Percentiles rank a stretch among this genome's conserved stretches.
phyloP scores from a whole-genome alignment of 1,140 invertebrate species.

The Rhopalosiphum maidis region DNA sequence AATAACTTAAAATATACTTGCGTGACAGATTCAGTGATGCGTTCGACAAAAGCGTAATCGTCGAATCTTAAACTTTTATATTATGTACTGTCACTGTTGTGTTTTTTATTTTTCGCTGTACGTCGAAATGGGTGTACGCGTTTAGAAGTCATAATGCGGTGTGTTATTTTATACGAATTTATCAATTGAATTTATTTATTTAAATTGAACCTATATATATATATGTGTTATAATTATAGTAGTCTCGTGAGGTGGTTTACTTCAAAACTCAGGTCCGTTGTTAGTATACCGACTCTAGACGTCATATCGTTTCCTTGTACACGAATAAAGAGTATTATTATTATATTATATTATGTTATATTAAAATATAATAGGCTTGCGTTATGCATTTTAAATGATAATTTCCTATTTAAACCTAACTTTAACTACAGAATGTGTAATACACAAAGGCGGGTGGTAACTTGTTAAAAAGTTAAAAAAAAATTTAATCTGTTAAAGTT shows the following conservation, averaged over 20 bases:
- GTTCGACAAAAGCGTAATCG: not conserved
- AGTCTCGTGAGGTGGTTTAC: not conserved
- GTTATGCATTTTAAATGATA: not conserved
- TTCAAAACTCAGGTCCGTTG: too few relatives aligned
- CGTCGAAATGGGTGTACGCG: not conserved
- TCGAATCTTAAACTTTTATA: not conserved
- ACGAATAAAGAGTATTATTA: too few relatives aligned
- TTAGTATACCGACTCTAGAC: not conserved
- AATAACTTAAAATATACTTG: not conserved
- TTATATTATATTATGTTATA: too few relatives aligned
- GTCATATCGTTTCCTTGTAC: not conserved
- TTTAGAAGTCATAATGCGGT: not conserved
- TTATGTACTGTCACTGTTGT: not conserved
- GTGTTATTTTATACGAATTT: too few relatives aligned
- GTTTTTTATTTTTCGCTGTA: not conserved
- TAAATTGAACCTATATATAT: too few relatives aligned
- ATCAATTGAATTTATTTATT: too few relatives aligned
- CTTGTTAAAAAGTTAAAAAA: not conserved
- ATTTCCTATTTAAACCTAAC: not conserved
- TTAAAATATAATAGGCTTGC: not conserved
- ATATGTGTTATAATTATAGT: too few relatives aligned
- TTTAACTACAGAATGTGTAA: not conserved
- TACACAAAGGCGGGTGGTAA: not conserved
- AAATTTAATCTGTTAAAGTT: not conserved
- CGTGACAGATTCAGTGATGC: not conserved